Conservation (phyloP, 1,140 invertebrate genomes). For the Bombus picipes region DNA sequence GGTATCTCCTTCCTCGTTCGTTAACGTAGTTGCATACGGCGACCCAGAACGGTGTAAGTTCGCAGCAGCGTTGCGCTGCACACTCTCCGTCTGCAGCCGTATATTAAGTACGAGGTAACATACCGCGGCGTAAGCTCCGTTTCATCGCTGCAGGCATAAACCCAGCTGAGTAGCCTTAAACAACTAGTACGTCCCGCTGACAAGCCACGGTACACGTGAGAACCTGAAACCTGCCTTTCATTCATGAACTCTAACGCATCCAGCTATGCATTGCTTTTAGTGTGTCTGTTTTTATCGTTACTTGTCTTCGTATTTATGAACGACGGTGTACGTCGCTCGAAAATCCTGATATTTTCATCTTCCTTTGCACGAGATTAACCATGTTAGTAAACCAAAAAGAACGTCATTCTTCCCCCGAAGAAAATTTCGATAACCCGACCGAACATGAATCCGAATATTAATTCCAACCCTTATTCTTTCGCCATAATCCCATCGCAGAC, state of each 20-base stretch:
- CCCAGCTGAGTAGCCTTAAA: background rate
- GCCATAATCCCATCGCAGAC: background rate
- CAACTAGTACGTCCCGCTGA: background rate
- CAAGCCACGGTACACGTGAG: background rate
- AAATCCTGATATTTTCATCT: background rate
- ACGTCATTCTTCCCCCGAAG: accelerated
- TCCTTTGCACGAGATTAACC: background rate
- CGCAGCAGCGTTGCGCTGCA: background rate
- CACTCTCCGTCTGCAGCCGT: background rate
- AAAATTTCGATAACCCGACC: background rate
- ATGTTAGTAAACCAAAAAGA: background rate
- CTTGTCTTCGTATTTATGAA: too few relatives aligned
- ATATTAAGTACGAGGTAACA: background rate
- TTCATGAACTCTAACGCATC: background rate
- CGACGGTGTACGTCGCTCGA: too few relatives aligned
- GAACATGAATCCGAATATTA: background rate
- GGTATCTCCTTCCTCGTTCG: background rate
- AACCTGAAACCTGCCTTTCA: background rate
- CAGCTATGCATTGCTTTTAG: too few relatives aligned
- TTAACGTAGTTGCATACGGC: too few relatives aligned
- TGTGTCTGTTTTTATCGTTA: too few relatives aligned
- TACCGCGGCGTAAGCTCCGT: background rate
- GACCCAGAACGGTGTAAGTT: background rate
- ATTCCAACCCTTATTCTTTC: background rate
- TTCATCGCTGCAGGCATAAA: background rate